These are phyloP conservation scores for Pegoplata infirma DNA, from an alignment of 2,888 invertebrate species.

Conservation along the genomic window DNA sequence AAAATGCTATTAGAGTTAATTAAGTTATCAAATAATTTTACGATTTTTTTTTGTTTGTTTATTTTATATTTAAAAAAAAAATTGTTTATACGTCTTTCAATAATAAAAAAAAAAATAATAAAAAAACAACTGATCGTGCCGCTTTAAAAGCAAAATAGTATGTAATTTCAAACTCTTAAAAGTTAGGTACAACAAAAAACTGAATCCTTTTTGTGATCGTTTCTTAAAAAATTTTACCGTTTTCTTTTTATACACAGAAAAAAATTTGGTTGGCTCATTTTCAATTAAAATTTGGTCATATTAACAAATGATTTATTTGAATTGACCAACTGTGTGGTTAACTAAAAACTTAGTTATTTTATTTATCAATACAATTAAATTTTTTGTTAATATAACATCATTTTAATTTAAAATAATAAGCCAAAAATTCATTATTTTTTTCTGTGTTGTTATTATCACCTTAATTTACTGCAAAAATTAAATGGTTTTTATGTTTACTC, in stretches of 20 bases:
- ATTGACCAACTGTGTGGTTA: too few relatives aligned
- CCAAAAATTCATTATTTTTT: too few relatives aligned
- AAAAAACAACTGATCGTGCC: not conserved
- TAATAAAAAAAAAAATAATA: not conserved
- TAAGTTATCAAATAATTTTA: constrained; percentile 53
- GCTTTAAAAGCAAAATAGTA: too few relatives aligned
- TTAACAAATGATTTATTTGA: too few relatives aligned
- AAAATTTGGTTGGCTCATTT: too few relatives aligned
- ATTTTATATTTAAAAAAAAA: not conserved
- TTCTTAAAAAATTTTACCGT: not conserved
- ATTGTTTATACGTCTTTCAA: not conserved
- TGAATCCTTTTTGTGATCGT: not conserved
- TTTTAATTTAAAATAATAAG: too few relatives aligned
- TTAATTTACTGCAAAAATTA: constrained; percentile 43
- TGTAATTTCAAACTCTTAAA: not conserved
- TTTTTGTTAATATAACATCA: too few relatives aligned
- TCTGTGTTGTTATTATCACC: constrained; percentile 29
- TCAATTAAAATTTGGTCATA: too few relatives aligned
- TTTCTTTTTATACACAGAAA: too few relatives aligned
- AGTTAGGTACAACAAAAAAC: not conserved
- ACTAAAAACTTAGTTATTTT: too few relatives aligned
- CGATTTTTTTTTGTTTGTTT: not conserved
- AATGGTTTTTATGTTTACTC: constrained; percentile 17
- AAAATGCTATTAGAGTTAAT: constrained; percentile 49
- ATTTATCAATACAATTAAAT: too few relatives aligned